phyloP scores from a whole-genome alignment of 2,113 vertebrate genomes.

The Strix aluco region DNA sequence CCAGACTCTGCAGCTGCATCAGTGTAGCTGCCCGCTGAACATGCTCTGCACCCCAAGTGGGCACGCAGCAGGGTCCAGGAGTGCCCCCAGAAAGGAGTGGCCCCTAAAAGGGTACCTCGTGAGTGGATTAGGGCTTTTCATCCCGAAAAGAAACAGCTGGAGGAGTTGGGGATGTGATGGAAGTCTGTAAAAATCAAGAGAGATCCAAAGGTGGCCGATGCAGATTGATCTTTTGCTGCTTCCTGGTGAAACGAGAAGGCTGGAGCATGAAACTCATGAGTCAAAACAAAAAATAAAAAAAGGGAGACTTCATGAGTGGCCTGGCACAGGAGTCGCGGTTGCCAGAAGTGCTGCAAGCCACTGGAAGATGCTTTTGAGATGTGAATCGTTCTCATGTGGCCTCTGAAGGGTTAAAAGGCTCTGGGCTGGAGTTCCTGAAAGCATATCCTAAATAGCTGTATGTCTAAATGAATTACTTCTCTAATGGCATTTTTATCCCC shows the following conservation, averaged over 20 bases:
- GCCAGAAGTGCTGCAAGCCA: neutral
- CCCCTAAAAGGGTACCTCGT: neutral
- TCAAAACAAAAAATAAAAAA: neutral
- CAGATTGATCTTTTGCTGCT: neutral
- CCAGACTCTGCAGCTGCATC: fast-evolving
- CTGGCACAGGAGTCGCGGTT: neutral
- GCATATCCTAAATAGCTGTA: neutral
- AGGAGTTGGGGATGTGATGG: neutral
- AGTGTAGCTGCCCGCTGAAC: neutral
- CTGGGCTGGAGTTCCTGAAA: neutral
- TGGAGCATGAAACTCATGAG: neutral
- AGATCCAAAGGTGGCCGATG: neutral
- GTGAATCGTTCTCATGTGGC: neutral
- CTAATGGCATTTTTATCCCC: neutral
- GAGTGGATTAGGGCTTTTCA: neutral
- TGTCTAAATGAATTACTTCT: neutral
- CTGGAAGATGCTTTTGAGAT: neutral
- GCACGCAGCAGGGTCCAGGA: neutral
- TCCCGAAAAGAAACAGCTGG: neutral
- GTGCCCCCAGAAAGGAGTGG: neutral
- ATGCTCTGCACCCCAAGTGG: neutral
- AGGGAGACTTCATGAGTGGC: neutral
- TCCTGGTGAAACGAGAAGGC: neutral
- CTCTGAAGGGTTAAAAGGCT: neutral
- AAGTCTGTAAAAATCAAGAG: neutral